phyloP scores from a whole-genome alignment of 1,140 invertebrate genomes.

The Atta texana region DNA sequence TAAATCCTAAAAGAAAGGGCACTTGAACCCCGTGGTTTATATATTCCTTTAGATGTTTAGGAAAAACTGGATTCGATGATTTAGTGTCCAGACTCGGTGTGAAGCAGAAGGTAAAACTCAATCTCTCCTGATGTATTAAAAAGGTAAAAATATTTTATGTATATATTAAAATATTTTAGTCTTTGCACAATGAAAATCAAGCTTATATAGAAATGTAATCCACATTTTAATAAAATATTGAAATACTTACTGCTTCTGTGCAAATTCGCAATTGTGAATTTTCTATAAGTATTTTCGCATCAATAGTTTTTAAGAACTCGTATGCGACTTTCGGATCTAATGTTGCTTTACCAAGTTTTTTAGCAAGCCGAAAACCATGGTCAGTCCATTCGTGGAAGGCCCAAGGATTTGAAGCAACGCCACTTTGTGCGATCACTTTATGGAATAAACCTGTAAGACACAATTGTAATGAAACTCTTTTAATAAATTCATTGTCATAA shows the following conservation, averaged over 20 bases:
- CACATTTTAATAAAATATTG: background rate
- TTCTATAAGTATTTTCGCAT: conserved; percentile 62
- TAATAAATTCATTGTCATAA: background rate
- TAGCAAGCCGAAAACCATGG: conserved; percentile 80
- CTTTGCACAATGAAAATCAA: too few species aligned
- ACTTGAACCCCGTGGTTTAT: conserved; percentile 85
- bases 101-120: conserved; percentile 70
- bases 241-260: conserved; percentile 14
- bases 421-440: conserved; percentile 88
- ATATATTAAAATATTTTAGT: background rate
- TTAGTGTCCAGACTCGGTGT: conserved; percentile 76
- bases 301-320: conserved; percentile 84
- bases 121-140: background rate
- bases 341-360: conserved; percentile 83
- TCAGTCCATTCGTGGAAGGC: conserved; percentile 34
- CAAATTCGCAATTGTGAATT: background rate
- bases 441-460: conserved; percentile 85
- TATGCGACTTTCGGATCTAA: conserved; percentile 82
- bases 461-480: background rate
- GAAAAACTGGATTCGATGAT: conserved; percentile 84
- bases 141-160: background rate
- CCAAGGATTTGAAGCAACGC: conserved; percentile 84
- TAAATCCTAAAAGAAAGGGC: conserved; percentile 89
- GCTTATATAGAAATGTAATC: too few species aligned
- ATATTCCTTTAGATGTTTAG: conserved; percentile 77